phyloP scores from a whole-genome alignment of 2,888 invertebrate genomes.

The Tanaodytes sp. region DNA sequence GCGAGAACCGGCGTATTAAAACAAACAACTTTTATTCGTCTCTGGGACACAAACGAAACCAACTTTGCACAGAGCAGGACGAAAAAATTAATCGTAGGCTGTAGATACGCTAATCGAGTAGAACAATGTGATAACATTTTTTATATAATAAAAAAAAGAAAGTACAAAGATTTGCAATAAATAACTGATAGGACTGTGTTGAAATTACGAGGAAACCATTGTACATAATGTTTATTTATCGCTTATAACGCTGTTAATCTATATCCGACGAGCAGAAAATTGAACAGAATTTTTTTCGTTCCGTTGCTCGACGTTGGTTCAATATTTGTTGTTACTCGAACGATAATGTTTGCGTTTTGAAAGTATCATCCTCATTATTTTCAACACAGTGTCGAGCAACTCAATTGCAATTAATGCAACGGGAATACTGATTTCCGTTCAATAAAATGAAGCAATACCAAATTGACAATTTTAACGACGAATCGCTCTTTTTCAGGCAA shows the following conservation, averaged over 20 bases:
- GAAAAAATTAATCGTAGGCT: conserved; percentile 32
- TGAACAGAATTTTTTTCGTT: neutral
- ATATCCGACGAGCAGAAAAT: neutral
- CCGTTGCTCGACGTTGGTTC: too few species aligned
- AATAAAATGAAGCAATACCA: conserved; percentile 23
- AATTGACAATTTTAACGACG: conserved; percentile 17
- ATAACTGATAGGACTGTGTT: conserved; percentile 27
- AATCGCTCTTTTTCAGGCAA: conserved; percentile 19
- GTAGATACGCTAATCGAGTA: conserved; percentile 34
- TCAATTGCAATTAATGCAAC: neutral
- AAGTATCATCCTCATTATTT: too few species aligned
- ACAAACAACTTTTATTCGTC: conserved; percentile 15
- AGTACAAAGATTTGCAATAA: conserved; percentile 50
- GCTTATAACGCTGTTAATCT: neutral
- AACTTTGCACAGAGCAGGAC: conserved; percentile 33
- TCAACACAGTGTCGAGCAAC: conserved; percentile 12
- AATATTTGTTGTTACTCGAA: too few species aligned
- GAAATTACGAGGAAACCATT: too few species aligned
- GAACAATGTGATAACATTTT: conserved; percentile 62
- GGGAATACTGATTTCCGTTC: neutral
- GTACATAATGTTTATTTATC: neutral
- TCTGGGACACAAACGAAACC: conserved; percentile 23
- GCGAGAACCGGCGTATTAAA: too few species aligned
- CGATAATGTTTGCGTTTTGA: too few species aligned
- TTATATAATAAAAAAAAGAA: conserved; percentile 30